Evolutionary conservation across 64 coral and sea anemone genomes (phyloP), one percentile per base, ranked within the genome.

Genomic region (Cladopsammia gracilis): DNA sequence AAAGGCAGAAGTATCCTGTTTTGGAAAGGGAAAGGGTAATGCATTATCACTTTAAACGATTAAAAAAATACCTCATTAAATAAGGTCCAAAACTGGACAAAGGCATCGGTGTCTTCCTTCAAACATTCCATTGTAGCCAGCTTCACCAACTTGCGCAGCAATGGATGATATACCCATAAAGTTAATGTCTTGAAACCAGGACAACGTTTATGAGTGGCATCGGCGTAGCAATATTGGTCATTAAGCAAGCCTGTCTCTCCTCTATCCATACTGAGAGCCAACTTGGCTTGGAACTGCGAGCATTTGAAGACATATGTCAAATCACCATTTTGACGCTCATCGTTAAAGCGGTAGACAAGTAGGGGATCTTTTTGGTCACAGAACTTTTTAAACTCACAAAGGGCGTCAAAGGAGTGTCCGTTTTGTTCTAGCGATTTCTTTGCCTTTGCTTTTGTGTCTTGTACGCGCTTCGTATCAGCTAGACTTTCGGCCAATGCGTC

Each of bases 21-120:
- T n/a, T n/a, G n/a, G n/a, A n/a, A n/a, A n/a, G n/a, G n/a, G n/a
- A n/a, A n/a, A n/a, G n/a, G n/a, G n/a, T n/a, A n/a, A n/a, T n/a
- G n/a, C n/a, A n/a, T n/a, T n/a, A n/a, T n/a, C n/a, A n/a, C n/a
- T n/a, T n/a, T n/a, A n/a, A n/a, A n/a, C n/a, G n/a, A n/a, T n/a
- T n/a, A n/a, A n/a, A n/a, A n/a, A n/a, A n/a, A 87, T 87, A 89
- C 80, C 70, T 92, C 79, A 92, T 92, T 92, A 64, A 66, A 92
- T 18, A 73, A 13, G 3, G 18, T 22, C 80, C 67, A 92, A 64
- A 92, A 85, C 78, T 70, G 59, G 26, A 75, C 64, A 49, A 85
- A 45, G 50, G 66, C 57, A 16, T 92, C 90, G 16, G 50, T 75
- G 56, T 83, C 70, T 85, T 85, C 90, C 64, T 71, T 85, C 53